phyloP scores from a whole-genome alignment of 2,797 vertebrate species.

The Amphiprion clarkii region DNA sequence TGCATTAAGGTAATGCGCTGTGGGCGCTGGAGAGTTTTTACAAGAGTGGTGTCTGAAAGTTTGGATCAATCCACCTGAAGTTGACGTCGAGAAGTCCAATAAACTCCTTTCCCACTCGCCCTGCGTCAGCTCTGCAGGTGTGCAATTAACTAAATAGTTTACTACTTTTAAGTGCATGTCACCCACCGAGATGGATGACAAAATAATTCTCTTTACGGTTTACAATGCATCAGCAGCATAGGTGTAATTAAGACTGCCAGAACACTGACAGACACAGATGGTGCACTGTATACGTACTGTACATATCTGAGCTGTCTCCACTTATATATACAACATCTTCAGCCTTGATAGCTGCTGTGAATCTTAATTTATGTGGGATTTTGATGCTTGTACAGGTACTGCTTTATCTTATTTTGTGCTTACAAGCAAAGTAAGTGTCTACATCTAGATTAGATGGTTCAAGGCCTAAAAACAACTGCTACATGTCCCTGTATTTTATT shows the following conservation, averaged over 20 bases:
- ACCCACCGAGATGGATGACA: constrained; percentile 64
- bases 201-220: constrained; percentile 69
- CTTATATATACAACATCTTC: constrained; percentile 15
- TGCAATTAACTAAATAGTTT: constrained; percentile 70
- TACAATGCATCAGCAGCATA: constrained; percentile 54
- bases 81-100: constrained; percentile 74
- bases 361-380: constrained; percentile 5
- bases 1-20: constrained; percentile 82
- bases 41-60: constrained; percentile 75
- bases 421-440: constrained; percentile 2
- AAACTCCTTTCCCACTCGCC: constrained; percentile 66
- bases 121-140: constrained; percentile 67
- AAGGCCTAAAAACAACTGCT: constrained; percentile 31
- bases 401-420: constrained; percentile 15
- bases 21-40: constrained; percentile 74
- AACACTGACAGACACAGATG: constrained; percentile 53
- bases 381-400: constrained; percentile 3
- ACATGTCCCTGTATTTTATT: constrained; percentile 35
- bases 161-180: constrained; percentile 71
- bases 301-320: constrained; percentile 8
- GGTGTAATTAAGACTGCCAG: constrained; percentile 60
- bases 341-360: constrained; percentile 16
- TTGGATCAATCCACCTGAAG: constrained; percentile 73
- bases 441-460: constrained; percentile 31
- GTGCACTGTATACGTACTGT: constrained; percentile 14